Evolutionary conservation across 2,888 invertebrate genomes (phyloP), one percentile per base, ranked within the genome.

Genomic region (Argyresthia goedartella): DNA sequence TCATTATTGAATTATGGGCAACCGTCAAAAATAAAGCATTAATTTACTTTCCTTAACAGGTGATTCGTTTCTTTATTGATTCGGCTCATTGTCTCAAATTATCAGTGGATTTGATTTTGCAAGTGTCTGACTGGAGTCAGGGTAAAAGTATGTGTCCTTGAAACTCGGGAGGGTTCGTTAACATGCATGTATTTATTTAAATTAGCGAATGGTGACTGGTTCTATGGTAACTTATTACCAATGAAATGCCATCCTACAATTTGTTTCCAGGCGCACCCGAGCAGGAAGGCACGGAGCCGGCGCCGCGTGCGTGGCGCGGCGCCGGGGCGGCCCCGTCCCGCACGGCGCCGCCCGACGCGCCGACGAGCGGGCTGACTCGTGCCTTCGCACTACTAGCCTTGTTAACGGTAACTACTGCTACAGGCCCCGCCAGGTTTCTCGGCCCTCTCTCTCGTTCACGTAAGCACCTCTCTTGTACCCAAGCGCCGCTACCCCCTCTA

Each of bases 301-400:
- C 88, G 4, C 75, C 88, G 13, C 84, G 88, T 57, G 87, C 87
- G 13, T 90, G 89, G 90, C 78, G 89, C 8, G 88, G 87, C 10
- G 85, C 86, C 9, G 85, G 75, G 10, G 81, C 76, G 0, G 65
- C 68, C 25, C 77, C 74, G 36, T 73, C 71, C 1, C 64, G 66
- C 14, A 58, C 25, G 50, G 1, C 55, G 60, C 1, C 67, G 62
- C 25, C 58, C 56, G 3, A 66, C 74, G 9, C 15, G 25, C 71
- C 1, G 63, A 66, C 15, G 53, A 6, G 49, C 58, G 25, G 50
- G 1, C 54, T n/a, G 60, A 1, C 67, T 63, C 15, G 58, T 56
- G 2, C 66, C 75, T 1, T 25, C 25, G 0, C 61, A n/a, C n/a
- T n/a, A n/a, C n/a, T n/a, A n/a, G n/a, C n/a, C n/a, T n/a, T 81